Percentiles rank a stretch among this genome's conserved stretches.
phyloP scores from a whole-genome alignment of 2,113 vertebrate species.

The Henicopernis longicauda region DNA sequence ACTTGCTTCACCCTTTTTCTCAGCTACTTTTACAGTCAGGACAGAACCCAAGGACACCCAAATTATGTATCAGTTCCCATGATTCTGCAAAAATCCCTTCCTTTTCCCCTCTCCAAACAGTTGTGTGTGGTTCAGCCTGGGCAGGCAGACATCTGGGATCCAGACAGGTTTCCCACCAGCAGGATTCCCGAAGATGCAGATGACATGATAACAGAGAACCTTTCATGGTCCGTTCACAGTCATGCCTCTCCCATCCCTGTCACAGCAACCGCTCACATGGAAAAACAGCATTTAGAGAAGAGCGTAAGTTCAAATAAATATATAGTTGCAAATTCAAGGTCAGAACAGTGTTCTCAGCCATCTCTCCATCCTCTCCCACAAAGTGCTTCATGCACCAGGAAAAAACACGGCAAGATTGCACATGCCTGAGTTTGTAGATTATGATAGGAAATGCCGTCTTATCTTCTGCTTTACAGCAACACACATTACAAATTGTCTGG shows the following conservation, averaged over 20 bases:
- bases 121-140: neutral
- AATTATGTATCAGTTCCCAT: neutral
- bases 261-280: neutral
- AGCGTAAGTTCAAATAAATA: neutral
- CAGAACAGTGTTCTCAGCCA: neutral
- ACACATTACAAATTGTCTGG: conserved; percentile 50
- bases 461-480: conserved; percentile 47
- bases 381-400: neutral
- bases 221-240: neutral
- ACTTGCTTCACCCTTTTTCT: neutral
- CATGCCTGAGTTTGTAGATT: conserved; percentile 17
- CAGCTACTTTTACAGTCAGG: neutral
- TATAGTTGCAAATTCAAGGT: conserved; percentile 3
- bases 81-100: neutral
- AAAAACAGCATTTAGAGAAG: neutral
- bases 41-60: neutral
- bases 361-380: neutral
- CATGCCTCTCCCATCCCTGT: neutral
- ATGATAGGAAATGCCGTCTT: conserved; percentile 30
- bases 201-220: neutral
- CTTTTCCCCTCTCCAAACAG: neutral
- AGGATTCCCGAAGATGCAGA: neutral
- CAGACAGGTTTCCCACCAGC: neutral
- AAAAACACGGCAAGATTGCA: neutral
- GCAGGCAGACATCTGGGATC: neutral